Evolutionary conservation across 1,140 invertebrate species (phyloP), one percentile per base, ranked within the genome.

Genomic region (Tetramorium simillimum): DNA sequence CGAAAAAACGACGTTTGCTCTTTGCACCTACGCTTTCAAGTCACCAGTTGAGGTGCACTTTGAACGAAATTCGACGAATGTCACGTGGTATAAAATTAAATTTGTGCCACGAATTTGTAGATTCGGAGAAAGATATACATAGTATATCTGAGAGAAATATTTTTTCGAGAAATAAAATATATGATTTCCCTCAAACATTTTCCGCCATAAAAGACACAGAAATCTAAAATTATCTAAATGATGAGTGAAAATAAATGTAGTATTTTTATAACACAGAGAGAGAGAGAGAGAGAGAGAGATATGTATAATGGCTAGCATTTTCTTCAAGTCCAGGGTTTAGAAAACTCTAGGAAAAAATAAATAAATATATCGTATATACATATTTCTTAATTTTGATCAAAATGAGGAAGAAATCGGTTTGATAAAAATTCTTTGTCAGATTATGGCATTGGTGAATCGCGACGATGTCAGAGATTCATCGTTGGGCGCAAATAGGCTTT

Each of bases 401-500:
- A 28, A 58, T 46, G 12, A 49, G 18, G 10, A 43, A 24, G 18
- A 33, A 33, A 72, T 58, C 53, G 18, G 3, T 65, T 65, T 24
- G 24, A 0, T 40, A 10, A 72, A 60, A 62, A 62, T 62, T 75
- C 21, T 28, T 84, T 40, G 21, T 58, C 51, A 33, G 14, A 75
- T 75, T 60, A 84, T n/a, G 40, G 3, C 51, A 78, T 82, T 60
- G 56, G 4, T 33, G 6, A 58, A 76, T 43, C 77, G 40, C 53
- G 43, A 62, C 76, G 53, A 46, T 53, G 62, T 60, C 87, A 80
- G 78, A 70, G 85, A 70, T 80, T 80, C 33, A 82, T 58, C 85
- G 24, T 49, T 49, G 24, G 21, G 43, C 72, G 77, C 89, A 93
- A 93, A 93, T 92, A 92, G 88, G 89, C 88, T 89, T 85, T 87